phyloP scores from a whole-genome alignment of 2,113 vertebrate species.

The Donacobius atricapilla region DNA sequence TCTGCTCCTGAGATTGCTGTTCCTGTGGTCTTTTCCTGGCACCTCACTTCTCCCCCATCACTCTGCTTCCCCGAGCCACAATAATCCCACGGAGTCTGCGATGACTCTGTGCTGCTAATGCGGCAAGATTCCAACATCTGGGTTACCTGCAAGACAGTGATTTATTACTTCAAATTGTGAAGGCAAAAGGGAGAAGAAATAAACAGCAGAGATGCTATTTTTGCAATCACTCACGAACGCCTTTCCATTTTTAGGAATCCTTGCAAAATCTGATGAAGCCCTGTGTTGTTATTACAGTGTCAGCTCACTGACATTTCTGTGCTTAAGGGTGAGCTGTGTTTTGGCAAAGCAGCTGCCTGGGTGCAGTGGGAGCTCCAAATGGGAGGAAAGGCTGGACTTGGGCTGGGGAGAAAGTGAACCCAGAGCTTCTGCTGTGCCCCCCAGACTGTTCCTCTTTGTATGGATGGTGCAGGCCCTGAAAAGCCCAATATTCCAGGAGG shows the following conservation, averaged over 20 bases:
- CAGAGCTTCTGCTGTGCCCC: not conserved
- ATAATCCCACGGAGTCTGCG: not conserved
- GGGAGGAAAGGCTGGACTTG: not conserved
- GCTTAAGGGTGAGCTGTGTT: slow-evolving; percentile 13
- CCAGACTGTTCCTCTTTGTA: not conserved
- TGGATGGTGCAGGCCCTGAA: not conserved
- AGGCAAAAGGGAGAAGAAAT: not conserved
- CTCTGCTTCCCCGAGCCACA: slow-evolving; percentile 28
- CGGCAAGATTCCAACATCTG: slow-evolving; percentile 73
- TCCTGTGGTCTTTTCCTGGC: slow-evolving; percentile 2
- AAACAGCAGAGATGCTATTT: slow-evolving; percentile 50
- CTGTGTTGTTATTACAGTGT: not conserved
- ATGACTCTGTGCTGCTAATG: slow-evolving; percentile 62
- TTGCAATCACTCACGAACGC: not conserved
- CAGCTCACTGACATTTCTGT: slow-evolving; percentile 26
- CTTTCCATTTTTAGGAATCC: slow-evolving; percentile 53
- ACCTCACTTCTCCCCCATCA: not conserved
- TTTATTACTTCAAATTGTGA: not conserved
- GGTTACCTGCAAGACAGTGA: slow-evolving; percentile 69
- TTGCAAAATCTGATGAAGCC: slow-evolving; percentile 21
- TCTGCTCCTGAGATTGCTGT: not conserved
- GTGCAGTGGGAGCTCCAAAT: not conserved
- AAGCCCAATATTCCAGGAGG: not conserved
- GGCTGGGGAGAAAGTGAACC: not conserved
- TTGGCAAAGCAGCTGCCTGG: not conserved